Evolutionary conservation across 2,797 vertebrate genomes (phyloP).

Genomic region (Nothura maculosa): DNA sequence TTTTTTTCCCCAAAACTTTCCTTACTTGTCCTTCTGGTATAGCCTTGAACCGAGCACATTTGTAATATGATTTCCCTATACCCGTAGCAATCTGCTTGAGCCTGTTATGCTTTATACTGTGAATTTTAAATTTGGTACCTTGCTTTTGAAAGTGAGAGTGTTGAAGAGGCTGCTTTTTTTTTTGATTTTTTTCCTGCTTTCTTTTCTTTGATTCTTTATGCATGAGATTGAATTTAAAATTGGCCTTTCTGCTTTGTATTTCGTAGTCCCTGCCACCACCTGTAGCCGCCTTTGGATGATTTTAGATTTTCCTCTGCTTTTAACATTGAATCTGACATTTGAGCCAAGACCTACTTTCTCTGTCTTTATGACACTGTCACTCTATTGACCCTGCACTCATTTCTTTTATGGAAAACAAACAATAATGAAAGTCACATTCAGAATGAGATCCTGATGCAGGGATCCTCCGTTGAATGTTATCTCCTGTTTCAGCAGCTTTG

Average conservation of each 20-base stretch:
- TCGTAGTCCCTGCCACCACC: background rate
- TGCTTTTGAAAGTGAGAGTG: background rate
- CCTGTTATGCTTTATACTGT: background rate
- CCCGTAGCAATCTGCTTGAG: background rate
- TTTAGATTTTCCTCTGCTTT: conserved; percentile 40
- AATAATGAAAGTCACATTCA: conserved; percentile 4
- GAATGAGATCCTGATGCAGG: conserved; percentile 1
- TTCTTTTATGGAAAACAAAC: conserved; percentile 22
- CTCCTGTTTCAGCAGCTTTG: conserved; percentile 47
- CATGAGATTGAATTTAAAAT: background rate
- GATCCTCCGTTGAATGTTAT: conserved; percentile 62
- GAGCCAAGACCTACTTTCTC: conserved; percentile 33
- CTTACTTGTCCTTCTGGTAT: background rate
- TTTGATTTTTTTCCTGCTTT: background rate
- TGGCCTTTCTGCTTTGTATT: background rate
- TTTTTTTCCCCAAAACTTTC: background rate
- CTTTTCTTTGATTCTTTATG: background rate
- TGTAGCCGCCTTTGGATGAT: background rate
- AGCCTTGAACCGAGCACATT: rapidly evolving
- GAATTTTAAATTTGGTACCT: background rate
- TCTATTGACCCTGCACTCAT: conserved; percentile 3
- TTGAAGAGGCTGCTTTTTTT: background rate
- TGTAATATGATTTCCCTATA: background rate
- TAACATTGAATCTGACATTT: background rate
- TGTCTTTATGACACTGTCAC: background rate